phyloP scores from a whole-genome alignment of 2,113 vertebrate genomes.

The Pelobates fuscus region DNA sequence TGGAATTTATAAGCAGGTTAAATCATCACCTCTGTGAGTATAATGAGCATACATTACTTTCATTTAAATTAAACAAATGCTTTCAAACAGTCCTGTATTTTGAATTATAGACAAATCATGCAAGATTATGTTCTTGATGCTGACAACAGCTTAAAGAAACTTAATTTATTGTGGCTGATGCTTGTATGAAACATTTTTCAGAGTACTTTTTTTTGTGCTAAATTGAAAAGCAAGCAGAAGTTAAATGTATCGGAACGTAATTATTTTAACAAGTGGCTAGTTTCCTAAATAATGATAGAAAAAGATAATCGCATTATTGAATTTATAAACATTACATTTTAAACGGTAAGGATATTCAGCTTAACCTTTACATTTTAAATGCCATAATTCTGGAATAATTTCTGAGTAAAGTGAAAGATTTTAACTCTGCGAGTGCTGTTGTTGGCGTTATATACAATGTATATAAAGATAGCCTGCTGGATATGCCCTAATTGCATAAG shows the following conservation, averaged over 20 bases:
- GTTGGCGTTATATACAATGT: too few relatives aligned
- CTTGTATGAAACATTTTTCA: constrained; percentile 39
- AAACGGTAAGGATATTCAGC: constrained; percentile 3
- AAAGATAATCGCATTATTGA: constrained; percentile 51
- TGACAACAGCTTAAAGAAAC: constrained; percentile 45
- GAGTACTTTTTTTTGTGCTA: constrained; percentile 27
- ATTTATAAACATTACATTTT: constrained; percentile 33
- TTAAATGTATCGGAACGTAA: constrained; percentile 43
- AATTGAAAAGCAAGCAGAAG: constrained; percentile 25
- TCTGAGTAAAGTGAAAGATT: background rate
- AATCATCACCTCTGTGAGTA: constrained; percentile 32
- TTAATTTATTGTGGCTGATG: constrained; percentile 52
- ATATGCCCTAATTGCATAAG: too few relatives aligned
- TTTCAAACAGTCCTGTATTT: constrained; percentile 34
- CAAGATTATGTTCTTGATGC: constrained; percentile 49
- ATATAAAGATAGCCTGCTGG: too few relatives aligned
- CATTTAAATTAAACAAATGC: constrained; percentile 48
- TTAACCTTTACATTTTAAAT: constrained; percentile 13
- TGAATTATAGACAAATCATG: constrained; percentile 46
- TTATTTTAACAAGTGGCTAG: constrained; percentile 52
- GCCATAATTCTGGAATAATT: background rate
- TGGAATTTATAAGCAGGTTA: constrained; percentile 40
- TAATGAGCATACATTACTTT: constrained; percentile 41
- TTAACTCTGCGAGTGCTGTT: too few relatives aligned
- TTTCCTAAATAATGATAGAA: constrained; percentile 53